A percentile compares a stretch with the other conserved stretches of the same genome.
phyloP scores from a whole-genome alignment of 2,797 vertebrate genomes.

The Ctenopoma kingsleyae region DNA sequence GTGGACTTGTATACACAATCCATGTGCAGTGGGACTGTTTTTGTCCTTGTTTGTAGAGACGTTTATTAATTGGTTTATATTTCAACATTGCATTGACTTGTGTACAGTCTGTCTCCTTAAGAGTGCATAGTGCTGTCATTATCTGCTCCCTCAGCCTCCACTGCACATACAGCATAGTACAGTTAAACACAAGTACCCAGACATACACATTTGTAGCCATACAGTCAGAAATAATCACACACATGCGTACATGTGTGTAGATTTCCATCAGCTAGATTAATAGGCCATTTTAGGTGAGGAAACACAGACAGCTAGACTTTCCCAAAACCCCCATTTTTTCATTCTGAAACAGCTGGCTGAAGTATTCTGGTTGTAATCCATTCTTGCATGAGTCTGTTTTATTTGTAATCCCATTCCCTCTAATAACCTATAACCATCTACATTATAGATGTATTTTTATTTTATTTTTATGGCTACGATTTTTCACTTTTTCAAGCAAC shows the following conservation, averaged over 20 bases:
- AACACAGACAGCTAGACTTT: conserved; percentile 21
- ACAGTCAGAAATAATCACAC: background rate
- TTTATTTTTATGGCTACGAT: too few relatives aligned
- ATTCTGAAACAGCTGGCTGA: conserved; percentile 20
- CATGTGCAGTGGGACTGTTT: too few relatives aligned
- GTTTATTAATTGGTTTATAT: conserved; percentile 13
- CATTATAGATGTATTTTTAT: too few relatives aligned
- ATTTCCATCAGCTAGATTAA: conserved; percentile 33
- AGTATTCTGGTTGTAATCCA: conserved; percentile 20
- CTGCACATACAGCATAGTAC: background rate
- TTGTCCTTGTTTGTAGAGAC: background rate
- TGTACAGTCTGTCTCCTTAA: conserved; percentile 9
- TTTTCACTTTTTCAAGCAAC: too few relatives aligned
- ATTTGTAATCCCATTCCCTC: conserved; percentile 10
- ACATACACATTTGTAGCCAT: background rate
- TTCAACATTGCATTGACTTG: background rate
- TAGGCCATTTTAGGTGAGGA: conserved; percentile 24
- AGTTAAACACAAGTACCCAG: background rate
- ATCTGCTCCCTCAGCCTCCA: background rate
- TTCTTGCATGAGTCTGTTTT: conserved; percentile 12
- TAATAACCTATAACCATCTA: background rate
- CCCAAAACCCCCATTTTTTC: background rate
- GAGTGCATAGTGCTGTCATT: background rate
- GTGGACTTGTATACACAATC: background rate
- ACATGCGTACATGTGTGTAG: background rate